Percentiles rank a stretch among this genome's conserved stretches.
phyloP scores from a whole-genome alignment of 2,797 vertebrate genomes.

The Naso thynnoides region DNA sequence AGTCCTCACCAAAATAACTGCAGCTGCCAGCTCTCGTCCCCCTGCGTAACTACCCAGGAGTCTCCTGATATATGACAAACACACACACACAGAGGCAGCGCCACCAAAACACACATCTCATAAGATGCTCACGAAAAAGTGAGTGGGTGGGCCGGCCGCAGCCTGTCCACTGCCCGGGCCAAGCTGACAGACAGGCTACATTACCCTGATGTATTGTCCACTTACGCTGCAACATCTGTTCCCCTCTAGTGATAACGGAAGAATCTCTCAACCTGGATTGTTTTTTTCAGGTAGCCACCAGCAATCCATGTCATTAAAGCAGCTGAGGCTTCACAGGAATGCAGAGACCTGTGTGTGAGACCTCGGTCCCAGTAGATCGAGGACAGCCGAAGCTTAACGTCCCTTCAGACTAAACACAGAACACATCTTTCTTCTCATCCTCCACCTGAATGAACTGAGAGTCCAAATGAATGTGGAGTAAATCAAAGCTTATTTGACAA shows the following conservation, averaged over 20 bases:
- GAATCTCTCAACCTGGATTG: conserved; percentile 33
- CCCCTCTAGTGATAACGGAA: conserved; percentile 36
- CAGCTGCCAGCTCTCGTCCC: conserved; percentile 79
- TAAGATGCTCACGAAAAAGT: conserved; percentile 43
- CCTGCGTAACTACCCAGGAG: conserved; percentile 54
- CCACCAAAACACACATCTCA: conserved; percentile 38
- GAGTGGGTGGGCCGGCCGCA: conserved; percentile 66
- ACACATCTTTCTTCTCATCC: neutral
- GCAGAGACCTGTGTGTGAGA: conserved; percentile 4
- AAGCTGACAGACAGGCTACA: conserved; percentile 51
- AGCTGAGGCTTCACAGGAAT: conserved; percentile 36
- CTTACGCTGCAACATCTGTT: conserved; percentile 68
- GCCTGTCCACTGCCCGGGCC: conserved; percentile 28
- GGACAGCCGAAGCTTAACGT: conserved; percentile 27
- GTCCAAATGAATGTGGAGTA: neutral
- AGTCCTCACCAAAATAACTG: conserved; percentile 80
- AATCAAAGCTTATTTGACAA: conserved; percentile 10
- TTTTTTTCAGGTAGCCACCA: conserved; percentile 31
- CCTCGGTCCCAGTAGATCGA: neutral
- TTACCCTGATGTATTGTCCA: conserved; percentile 64
- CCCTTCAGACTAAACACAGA: conserved; percentile 23
- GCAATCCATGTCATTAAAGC: conserved; percentile 41
- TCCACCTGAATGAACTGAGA: conserved; percentile 1
- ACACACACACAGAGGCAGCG: conserved; percentile 12
- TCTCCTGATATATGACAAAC: conserved; percentile 31